phyloP scores from a whole-genome alignment of 2,797 vertebrate genomes.

The Phylloscopus collybita region DNA sequence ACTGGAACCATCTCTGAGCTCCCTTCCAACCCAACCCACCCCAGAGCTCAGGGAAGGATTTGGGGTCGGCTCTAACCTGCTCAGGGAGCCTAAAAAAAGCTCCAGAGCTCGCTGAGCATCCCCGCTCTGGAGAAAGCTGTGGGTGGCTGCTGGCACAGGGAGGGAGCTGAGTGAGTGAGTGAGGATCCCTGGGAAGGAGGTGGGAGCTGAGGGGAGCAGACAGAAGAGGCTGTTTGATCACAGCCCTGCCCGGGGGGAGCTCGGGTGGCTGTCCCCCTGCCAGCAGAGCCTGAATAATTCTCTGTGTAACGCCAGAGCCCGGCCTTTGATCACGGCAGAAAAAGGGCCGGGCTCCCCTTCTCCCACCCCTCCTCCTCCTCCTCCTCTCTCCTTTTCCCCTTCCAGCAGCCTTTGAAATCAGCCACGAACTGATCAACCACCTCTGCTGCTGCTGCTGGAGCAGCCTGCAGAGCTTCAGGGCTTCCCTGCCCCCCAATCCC shows the following conservation, averaged over 20 bases:
- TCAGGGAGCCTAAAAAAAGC: not conserved
- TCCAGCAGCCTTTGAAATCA: slow-evolving; percentile 38
- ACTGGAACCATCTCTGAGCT: too few relatives aligned
- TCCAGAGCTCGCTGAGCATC: not conserved
- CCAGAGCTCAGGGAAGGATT: not conserved
- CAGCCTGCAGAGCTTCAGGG: not conserved
- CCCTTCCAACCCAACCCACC: not conserved
- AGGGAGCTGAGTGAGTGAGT: not conserved
- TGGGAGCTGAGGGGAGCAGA: not conserved
- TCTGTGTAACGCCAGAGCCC: slow-evolving; percentile 40
- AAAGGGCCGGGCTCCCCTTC: slow-evolving; percentile 1
- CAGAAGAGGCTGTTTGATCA: slow-evolving; percentile 47
- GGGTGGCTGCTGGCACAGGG: not conserved
- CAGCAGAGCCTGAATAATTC: slow-evolving; percentile 62
- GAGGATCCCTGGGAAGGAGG: not conserved
- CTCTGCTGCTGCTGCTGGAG: not conserved
- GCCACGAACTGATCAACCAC: not conserved
- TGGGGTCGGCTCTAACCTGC: not conserved
- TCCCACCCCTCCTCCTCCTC: not conserved
- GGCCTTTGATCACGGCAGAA: slow-evolving; percentile 55
- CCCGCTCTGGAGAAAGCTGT: not conserved
- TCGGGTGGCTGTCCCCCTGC: slow-evolving; percentile 28
- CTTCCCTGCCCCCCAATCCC: not conserved
- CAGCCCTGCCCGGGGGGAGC: not conserved
- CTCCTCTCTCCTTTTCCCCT: not conserved